These are phyloP conservation scores for Sylvietta virens DNA, from an alignment of 2,113 vertebrate genomes.

Conservation along the genomic window DNA sequence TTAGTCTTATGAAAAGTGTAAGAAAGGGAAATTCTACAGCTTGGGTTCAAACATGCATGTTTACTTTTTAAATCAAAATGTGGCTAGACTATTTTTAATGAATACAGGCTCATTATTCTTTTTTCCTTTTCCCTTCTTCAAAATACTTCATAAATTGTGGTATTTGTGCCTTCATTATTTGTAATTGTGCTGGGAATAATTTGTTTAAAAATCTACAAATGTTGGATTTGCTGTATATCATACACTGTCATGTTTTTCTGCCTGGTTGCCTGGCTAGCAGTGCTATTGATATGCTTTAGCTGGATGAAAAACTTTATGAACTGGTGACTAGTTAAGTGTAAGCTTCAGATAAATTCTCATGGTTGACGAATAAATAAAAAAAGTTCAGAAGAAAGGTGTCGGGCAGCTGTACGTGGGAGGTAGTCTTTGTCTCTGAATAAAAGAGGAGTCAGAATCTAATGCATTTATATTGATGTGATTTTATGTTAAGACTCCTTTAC, in stretches of 20 bases:
- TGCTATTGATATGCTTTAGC: neutral
- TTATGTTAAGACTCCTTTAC: neutral
- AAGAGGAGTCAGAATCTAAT: neutral
- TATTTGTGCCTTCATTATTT: neutral
- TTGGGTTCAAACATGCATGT: conserved; percentile 4
- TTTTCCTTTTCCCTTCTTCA: fast-evolving
- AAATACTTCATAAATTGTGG: neutral
- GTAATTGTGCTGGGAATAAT: neutral
- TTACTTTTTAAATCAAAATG: neutral
- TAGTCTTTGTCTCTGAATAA: neutral
- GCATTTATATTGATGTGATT: neutral
- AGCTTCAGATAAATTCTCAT: neutral
- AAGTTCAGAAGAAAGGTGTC: neutral
- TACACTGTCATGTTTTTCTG: neutral
- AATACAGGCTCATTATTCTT: neutral
- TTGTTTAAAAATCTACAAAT: neutral
- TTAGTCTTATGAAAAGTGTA: conserved; percentile 7
- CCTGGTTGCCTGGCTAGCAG: neutral
- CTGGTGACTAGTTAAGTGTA: neutral
- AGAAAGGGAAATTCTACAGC: neutral
- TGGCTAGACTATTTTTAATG: neutral
- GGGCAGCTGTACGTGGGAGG: neutral
- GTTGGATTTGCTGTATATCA: neutral
- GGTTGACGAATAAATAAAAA: neutral
- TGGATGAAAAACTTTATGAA: neutral